Conservation (phyloP, 2,888 invertebrate genomes). For the Eristalis pertinax region DNA sequence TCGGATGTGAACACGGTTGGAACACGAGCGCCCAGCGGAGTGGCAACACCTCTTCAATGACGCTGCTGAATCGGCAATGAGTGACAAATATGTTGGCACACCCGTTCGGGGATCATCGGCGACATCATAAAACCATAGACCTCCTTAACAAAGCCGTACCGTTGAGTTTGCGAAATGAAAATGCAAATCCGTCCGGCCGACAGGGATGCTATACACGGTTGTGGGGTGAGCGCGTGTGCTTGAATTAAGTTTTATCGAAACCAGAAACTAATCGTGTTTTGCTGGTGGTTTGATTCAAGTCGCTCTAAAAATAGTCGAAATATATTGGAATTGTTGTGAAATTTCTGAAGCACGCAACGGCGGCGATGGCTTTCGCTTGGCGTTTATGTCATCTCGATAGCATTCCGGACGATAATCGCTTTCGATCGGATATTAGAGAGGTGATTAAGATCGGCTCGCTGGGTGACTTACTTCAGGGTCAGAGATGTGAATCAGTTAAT, state of each 20-base stretch:
- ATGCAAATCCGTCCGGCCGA: constrained; percentile 16
- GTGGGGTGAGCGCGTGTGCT: neutral
- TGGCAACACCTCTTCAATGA: neutral
- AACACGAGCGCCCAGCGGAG: neutral
- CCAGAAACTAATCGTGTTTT: neutral
- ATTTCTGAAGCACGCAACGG: neutral
- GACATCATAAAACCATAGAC: neutral
- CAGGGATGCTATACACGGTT: neutral
- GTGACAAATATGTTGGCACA: constrained; percentile 20
- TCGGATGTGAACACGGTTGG: neutral
- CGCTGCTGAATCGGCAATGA: constrained; percentile 36
- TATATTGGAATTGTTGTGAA: neutral
- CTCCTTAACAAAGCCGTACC: neutral
- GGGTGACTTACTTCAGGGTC: neutral
- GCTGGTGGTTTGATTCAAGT: neutral
- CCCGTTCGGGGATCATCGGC: constrained; percentile 14
- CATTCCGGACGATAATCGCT: neutral
- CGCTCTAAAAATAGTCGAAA: neutral
- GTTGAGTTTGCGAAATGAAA: constrained; percentile 32
- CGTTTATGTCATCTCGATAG: neutral
- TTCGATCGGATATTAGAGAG: neutral
- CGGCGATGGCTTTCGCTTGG: neutral
- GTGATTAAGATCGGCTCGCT: neutral
- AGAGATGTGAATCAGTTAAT: neutral
- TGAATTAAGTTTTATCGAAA: neutral